Percentiles rank a stretch among this genome's conserved stretches.
phyloP scores from a whole-genome alignment of 2,888 invertebrate species.

The Phortica okadai region DNA sequence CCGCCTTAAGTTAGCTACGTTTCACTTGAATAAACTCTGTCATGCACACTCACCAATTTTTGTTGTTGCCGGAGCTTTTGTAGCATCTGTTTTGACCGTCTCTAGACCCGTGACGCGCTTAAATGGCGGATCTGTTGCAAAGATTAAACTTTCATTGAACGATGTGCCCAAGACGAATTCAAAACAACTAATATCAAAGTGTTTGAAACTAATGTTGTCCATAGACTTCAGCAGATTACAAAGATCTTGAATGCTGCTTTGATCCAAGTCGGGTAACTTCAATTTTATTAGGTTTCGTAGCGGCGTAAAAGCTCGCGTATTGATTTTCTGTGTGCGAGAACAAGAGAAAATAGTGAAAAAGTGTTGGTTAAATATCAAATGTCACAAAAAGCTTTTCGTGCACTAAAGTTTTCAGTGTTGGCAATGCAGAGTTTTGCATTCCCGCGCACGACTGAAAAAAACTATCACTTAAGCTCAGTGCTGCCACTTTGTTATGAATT shows the following conservation, averaged over 20 bases:
- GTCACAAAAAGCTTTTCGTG: neutral
- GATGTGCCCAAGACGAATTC: conserved; percentile 72
- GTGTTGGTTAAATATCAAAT: conserved; percentile 35
- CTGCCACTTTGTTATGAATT: neutral
- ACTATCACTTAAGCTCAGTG: conserved; percentile 37
- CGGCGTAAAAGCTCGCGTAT: conserved; percentile 74
- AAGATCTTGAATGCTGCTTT: conserved; percentile 67
- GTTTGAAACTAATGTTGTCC: conserved; percentile 73
- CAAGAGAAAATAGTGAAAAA: conserved; percentile 43
- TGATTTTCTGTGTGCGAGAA: conserved; percentile 70
- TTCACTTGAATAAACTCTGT: neutral
- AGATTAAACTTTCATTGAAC: conserved; percentile 74
- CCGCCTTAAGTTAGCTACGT: neutral
- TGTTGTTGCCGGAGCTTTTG: conserved; percentile 5
- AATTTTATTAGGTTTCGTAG: conserved; percentile 73
- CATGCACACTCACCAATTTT: neutral
- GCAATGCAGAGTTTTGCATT: neutral
- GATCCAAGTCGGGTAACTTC: conserved; percentile 72
- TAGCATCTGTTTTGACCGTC: neutral
- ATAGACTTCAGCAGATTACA: conserved; percentile 73
- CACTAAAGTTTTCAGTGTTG: conserved; percentile 21
- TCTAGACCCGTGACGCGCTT: conserved; percentile 47
- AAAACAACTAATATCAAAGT: conserved; percentile 75
- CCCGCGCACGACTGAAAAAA: too few species aligned
- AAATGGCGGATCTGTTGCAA: conserved; percentile 66